A percentile compares a stretch with the other conserved stretches of the same genome.
Evolutionary conservation across 1,140 invertebrate species (phyloP).

Genomic region (Microplitis mediator): DNA sequence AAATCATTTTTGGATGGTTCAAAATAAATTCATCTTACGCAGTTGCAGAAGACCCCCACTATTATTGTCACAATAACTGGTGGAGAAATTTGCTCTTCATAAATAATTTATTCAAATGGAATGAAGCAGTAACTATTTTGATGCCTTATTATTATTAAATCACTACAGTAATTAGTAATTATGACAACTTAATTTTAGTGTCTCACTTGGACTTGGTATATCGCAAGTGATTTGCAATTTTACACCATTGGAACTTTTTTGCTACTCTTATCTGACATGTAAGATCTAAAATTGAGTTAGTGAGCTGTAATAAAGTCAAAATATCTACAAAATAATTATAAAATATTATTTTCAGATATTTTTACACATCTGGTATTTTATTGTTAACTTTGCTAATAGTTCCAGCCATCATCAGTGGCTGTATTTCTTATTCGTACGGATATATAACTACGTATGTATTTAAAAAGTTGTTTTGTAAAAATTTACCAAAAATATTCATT

Average conservation of each 20-base stretch:
- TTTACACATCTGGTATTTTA: slow-evolving; percentile 44
- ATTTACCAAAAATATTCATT: background rate
- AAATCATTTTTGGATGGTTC: slow-evolving; percentile 61
- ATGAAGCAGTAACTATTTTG: slow-evolving; percentile 56
- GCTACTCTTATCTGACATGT: slow-evolving; percentile 65
- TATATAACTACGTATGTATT: slow-evolving; percentile 60
- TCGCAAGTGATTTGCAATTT: slow-evolving; percentile 83
- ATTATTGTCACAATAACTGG: slow-evolving; percentile 67
- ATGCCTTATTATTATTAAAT: slow-evolving; percentile 4
- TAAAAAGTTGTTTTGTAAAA: background rate
- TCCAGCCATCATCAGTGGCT: slow-evolving; percentile 47
- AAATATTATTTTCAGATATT: slow-evolving; percentile 48
- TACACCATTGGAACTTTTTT: slow-evolving; percentile 66
- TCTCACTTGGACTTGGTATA: slow-evolving; percentile 81
- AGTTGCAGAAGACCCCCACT: slow-evolving; percentile 58
- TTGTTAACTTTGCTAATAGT: slow-evolving; percentile 41
- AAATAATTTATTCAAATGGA: slow-evolving; percentile 64
- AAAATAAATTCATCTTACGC: slow-evolving; percentile 60
- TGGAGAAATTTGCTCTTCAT: slow-evolving; percentile 71
- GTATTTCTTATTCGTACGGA: slow-evolving; percentile 50
- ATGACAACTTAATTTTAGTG: slow-evolving; percentile 62
- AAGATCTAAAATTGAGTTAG: slow-evolving; percentile 39
- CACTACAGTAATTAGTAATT: background rate
- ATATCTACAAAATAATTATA: no score
- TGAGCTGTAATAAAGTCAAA: background rate